Evolutionary conservation across 1,140 invertebrate genomes (phyloP).

Genomic region (Hirudo medicinalis): DNA sequence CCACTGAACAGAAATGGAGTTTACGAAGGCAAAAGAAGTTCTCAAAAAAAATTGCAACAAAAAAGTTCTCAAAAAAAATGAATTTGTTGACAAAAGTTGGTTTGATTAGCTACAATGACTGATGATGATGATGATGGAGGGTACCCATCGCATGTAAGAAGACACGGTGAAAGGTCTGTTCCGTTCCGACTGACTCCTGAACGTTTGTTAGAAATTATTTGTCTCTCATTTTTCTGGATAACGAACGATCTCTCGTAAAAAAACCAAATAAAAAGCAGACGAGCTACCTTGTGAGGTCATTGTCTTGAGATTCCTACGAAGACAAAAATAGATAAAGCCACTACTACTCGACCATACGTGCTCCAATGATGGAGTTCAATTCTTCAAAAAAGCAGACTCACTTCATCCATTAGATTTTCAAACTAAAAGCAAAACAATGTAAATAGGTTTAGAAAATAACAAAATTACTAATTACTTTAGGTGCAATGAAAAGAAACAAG

Average conservation of each 20-base stretch:
- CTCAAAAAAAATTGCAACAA: background rate
- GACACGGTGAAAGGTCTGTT: constrained; percentile 32
- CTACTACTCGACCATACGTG: background rate
- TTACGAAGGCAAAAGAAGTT: background rate
- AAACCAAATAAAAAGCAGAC: background rate
- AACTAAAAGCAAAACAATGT: constrained; percentile 19
- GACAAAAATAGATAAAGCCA: constrained; percentile 15
- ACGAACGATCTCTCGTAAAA: too few relatives aligned
- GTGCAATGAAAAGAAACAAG: background rate
- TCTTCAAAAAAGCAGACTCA: constrained; percentile 9
- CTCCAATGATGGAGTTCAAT: background rate
- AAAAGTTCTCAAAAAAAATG: background rate
- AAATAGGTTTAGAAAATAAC: background rate
- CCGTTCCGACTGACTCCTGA: constrained; percentile 29
- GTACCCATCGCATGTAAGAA: constrained; percentile 31
- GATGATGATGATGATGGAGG: constrained; percentile 8
- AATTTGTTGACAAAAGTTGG: background rate
- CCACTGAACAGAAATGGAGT: background rate
- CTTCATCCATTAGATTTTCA: constrained; percentile 24
- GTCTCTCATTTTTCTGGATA: too few relatives aligned
- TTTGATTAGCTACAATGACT: background rate
- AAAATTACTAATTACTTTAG: background rate
- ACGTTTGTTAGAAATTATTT: constrained; percentile 13
- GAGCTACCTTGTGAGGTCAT: constrained; percentile 28
- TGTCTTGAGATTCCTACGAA: constrained; percentile 25